A percentile compares a stretch with the other conserved stretches of the same genome.
These are phyloP conservation scores for Himalopsyche tibetana DNA, from an alignment of 2,888 invertebrate genomes.

Conservation along the genomic window DNA sequence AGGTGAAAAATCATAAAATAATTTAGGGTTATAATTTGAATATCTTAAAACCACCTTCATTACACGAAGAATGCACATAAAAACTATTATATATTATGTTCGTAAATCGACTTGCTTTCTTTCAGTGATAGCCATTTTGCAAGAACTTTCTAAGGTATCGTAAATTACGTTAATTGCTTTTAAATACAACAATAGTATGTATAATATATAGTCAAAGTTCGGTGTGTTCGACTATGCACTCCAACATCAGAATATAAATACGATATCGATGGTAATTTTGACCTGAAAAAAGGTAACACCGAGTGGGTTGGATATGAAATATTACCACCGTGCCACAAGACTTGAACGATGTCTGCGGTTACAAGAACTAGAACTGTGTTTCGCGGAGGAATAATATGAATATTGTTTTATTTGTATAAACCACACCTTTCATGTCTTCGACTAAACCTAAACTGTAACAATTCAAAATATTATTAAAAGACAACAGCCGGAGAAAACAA, in stretches of 20 bases:
- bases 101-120: too few species aligned
- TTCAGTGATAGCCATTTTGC: too few species aligned
- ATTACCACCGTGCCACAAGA: constrained; percentile 35
- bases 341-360: constrained; percentile 30
- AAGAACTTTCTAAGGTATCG: too few species aligned
- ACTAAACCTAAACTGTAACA: not conserved
- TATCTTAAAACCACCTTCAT: too few species aligned
- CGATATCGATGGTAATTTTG: constrained; percentile 58
- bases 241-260: constrained; percentile 46
- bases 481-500: not conserved
- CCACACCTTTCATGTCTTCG: not conserved
- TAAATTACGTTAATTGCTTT: too few species aligned
- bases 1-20: too few species aligned
- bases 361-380: not conserved
- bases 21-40: too few species aligned
- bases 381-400: not conserved
- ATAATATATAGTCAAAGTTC: not conserved
- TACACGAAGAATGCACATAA: too few species aligned
- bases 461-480: not conserved
- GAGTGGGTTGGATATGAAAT: constrained; percentile 43
- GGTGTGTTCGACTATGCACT: not conserved
- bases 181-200: not conserved
- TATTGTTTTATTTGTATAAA: not conserved
- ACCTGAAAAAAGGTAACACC: constrained; percentile 54
- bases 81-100: too few species aligned